Base-by-base conservation (phyloP, 2,113 vertebrate genomes). In the Oreochromis tanganicae region DNA sequence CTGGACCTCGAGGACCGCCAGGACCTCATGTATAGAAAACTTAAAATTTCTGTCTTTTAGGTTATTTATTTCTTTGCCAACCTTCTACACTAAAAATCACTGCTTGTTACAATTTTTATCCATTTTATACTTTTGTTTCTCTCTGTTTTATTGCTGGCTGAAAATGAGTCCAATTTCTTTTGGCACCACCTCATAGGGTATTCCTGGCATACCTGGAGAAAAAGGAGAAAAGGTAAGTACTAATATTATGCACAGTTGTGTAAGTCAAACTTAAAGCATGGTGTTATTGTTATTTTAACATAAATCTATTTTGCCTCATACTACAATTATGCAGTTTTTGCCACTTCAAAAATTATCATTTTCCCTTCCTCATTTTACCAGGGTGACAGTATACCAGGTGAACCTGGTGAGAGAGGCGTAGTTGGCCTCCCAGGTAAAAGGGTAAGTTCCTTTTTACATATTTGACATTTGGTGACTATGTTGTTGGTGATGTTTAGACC, bases 221-320 rank as follows among this genome's bases (percentile, higher is more conserved):
- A 98, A 98, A 91, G 98, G 98, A 88, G 97, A 85, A 84, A 98
- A 98, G 96, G 98, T 97, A 54, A 17, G 4, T 27, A 75, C 2
- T 56, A 56, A 38, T 78, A 54, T 36, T 36, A 1, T 73, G 41
- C 27, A 52, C 43, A n/a, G 7, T 13, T 52, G 17, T 78, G 73
- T 32, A 52, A 34, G 27, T 52, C 27, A 34, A 78, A 52, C 27
- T 9, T 78, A 52, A 50, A 1, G 27, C 10, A 52, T 78, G 38
- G 38, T 71, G n/a, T 24, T 71, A 24, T 46, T 78, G 27, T 78
- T 78, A 52, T 52, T 78, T 52, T n/a, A 78, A 12, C 16, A 32
- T 34, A 34, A 52, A 34, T 52, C 46, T 32, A 19, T 50, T 75
- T 73, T 50, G 2, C 2, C 46, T 19, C 16, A 50, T 50, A 32